Conservation (phyloP, 2,797 vertebrate genomes). For the Pristis pectinata region DNA sequence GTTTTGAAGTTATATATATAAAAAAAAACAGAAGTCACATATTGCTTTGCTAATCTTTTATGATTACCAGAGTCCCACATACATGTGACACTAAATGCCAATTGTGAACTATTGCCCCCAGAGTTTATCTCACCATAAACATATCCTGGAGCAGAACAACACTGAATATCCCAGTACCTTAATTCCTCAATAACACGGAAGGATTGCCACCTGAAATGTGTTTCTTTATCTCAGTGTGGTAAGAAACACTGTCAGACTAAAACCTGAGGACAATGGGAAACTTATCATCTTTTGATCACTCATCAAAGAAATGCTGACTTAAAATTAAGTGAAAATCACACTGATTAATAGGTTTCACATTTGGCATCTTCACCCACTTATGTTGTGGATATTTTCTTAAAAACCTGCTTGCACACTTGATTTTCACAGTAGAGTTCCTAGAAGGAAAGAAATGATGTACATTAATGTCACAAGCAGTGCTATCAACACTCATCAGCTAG, state of each 20-base stretch:
- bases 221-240: not conserved
- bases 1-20: too few species aligned
- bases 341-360: not conserved
- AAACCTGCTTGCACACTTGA: slow-evolving; percentile 75
- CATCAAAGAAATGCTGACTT: not conserved
- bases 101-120: too few species aligned
- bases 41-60: not conserved
- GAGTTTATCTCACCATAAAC: too few species aligned
- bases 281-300: not conserved
- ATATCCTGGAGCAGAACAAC: not conserved
- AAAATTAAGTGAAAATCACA: not conserved
- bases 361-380: not conserved
- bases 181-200: not conserved
- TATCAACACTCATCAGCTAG: not conserved
- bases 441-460: not conserved
- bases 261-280: not conserved
- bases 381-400: slow-evolving; percentile 54
- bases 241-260: not conserved
- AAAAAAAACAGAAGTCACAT: not conserved
- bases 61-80: not conserved
- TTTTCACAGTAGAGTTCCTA: slow-evolving; percentile 81
- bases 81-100: not conserved
- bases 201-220: not conserved
- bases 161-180: too few species aligned
- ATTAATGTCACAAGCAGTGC: not conserved